Evolutionary conservation across 2,888 invertebrate genomes (phyloP).

Genomic region (Hirudinaria manillensis): DNA sequence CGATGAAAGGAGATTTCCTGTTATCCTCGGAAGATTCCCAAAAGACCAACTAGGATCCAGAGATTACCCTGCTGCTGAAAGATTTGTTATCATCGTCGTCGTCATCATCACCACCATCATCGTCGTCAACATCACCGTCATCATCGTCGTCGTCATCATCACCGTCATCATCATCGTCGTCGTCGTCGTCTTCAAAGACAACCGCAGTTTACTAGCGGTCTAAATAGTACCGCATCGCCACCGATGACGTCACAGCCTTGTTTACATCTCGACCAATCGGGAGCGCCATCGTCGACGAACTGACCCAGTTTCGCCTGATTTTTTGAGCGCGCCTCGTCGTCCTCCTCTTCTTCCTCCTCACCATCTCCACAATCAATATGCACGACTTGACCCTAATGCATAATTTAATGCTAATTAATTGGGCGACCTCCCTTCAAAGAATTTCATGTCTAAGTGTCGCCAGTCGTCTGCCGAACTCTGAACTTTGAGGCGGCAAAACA

Average conservation of each 20-base stretch:
- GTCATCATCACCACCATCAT: neutral
- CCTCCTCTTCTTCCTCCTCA: neutral
- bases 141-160: neutral
- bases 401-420: too few relatives aligned
- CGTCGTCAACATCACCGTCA: neutral
- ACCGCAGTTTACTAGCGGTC: too few relatives aligned
- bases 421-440: too few relatives aligned
- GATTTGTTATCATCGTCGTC: neutral
- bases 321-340: slow-evolving; percentile 5
- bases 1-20: neutral
- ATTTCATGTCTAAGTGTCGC: too few relatives aligned
- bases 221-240: too few relatives aligned
- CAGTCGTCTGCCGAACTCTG: too few relatives aligned
- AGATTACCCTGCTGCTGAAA: neutral
- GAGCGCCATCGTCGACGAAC: neutral
- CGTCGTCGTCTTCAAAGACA: neutral
- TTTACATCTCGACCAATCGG: neutral
- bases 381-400: too few relatives aligned
- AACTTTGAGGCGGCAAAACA: too few relatives aligned
- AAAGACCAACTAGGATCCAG: too few relatives aligned
- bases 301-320: neutral
- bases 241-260: too few relatives aligned
- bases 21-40: too few relatives aligned
- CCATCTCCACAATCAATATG: neutral
- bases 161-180: neutral